A percentile compares a stretch with the other conserved stretches of the same genome.
phyloP scores from a whole-genome alignment of 2,113 vertebrate species.

The Thalassoma bifasciatum region DNA sequence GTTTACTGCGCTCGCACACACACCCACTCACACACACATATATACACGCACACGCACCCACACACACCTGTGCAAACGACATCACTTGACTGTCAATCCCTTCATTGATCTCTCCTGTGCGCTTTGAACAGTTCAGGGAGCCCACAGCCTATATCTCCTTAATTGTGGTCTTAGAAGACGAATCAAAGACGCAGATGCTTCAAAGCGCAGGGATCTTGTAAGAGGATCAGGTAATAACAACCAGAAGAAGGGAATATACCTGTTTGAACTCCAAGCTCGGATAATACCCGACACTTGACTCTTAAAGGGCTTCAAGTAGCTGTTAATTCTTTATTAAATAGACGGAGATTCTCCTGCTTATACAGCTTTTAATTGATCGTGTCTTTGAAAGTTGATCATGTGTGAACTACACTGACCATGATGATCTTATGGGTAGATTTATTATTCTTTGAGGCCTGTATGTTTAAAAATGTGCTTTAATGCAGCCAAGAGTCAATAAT shows the following conservation, averaged over 20 bases:
- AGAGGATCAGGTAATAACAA: constrained; percentile 71
- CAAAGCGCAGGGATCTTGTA: constrained; percentile 80
- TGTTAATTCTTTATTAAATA: constrained; percentile 24
- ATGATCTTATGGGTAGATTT: no score
- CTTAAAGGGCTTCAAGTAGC: constrained; percentile 45
- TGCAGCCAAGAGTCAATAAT: no score
- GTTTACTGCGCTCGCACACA: constrained; percentile 55
- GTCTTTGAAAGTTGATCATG: background rate
- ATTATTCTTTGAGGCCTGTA: no score
- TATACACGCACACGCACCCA: constrained; percentile 48
- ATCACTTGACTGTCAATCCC: constrained; percentile 82
- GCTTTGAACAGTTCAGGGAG: constrained; percentile 81
- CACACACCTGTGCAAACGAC: constrained; percentile 84
- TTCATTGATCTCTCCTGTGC: constrained; percentile 76
- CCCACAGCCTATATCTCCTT: constrained; percentile 73
- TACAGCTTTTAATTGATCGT: constrained; percentile 8
- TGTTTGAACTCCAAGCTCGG: constrained; percentile 71
- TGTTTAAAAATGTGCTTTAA: no score
- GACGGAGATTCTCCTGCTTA: background rate
- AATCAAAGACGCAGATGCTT: constrained; percentile 80
- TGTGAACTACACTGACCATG: no score
- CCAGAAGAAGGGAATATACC: constrained; percentile 65
- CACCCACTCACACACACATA: constrained; percentile 26
- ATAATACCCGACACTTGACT: constrained; percentile 75
- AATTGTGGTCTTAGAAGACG: constrained; percentile 81